Percentiles rank a stretch among this genome's conserved stretches.
phyloP scores from a whole-genome alignment of 1,140 invertebrate genomes.

The Globodera ellingtonae region DNA sequence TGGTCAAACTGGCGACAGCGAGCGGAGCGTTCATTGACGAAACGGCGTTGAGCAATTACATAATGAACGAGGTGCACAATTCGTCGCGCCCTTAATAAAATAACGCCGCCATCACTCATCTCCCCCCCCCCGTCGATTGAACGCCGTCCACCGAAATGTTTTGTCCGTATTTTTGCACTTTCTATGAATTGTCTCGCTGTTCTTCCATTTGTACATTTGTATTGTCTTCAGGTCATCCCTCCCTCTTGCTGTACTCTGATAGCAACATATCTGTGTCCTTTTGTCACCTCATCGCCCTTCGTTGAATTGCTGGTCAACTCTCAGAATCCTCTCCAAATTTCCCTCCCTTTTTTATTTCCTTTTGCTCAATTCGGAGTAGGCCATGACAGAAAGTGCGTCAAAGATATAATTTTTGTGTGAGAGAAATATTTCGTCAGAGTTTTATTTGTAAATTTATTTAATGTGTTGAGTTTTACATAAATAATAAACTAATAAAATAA shows the following conservation, averaged over 20 bases:
- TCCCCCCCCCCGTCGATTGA: not conserved
- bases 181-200: too few relatives aligned
- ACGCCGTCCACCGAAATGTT: not conserved
- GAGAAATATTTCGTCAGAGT: not conserved
- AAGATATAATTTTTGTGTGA: not conserved
- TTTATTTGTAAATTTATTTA: not conserved
- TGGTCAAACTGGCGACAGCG: slow-evolving; percentile 39
- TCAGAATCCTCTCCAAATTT: not conserved
- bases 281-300: not conserved
- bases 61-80: slow-evolving; percentile 42
- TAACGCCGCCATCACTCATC: not conserved
- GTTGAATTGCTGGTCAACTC: not conserved
- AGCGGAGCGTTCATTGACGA: slow-evolving; percentile 38
- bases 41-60: slow-evolving; percentile 28
- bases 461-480: too few relatives aligned
- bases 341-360: not conserved
- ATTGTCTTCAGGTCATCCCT: too few relatives aligned
- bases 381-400: not conserved
- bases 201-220: not conserved
- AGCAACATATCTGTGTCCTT: not conserved
- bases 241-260: not conserved
- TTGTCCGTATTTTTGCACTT: too few relatives aligned
- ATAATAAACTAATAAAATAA: not conserved
- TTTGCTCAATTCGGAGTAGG: not conserved
- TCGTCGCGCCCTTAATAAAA: not conserved